A percentile compares a stretch with the other conserved stretches of the same genome.
Evolutionary conservation across 1,140 invertebrate genomes (phyloP).

Genomic region (Akabosia matsudoensis): DNA sequence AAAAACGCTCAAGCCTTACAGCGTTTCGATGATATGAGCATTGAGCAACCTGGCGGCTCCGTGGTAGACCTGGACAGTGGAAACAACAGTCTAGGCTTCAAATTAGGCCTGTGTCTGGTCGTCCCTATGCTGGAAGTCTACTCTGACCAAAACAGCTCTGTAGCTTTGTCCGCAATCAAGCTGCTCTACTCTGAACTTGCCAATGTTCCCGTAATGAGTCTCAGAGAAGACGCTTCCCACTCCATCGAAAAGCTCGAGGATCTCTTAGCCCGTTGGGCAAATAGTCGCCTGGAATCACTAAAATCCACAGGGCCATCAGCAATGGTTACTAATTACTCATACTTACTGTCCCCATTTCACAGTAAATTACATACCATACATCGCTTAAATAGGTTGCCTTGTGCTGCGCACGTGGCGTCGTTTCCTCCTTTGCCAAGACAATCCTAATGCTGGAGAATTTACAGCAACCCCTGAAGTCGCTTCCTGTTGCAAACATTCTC

Average conservation of each 20-base stretch:
- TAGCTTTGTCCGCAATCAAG: neutral
- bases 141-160: neutral
- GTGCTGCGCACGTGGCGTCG: conserved; percentile 47
- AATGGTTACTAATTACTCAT: too few species aligned
- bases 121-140: conserved; percentile 24
- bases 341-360: too few species aligned
- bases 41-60: too few species aligned
- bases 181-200: neutral
- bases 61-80: neutral
- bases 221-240: neutral
- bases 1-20: neutral
- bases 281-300: neutral
- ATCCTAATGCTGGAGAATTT: conserved; percentile 51
- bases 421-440: conserved; percentile 52
- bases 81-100: neutral
- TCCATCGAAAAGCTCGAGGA: conserved; percentile 19
- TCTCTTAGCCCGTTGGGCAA: neutral
- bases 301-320: neutral
- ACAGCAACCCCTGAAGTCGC: conserved; percentile 40
- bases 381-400: too few species aligned
- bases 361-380: too few species aligned
- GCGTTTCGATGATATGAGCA: too few species aligned
- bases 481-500: conserved; percentile 50
- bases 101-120: conserved; percentile 8
- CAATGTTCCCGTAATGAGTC: neutral